phyloP scores from a whole-genome alignment of 1,140 invertebrate genomes.

The Anadara kagoshimensis region DNA sequence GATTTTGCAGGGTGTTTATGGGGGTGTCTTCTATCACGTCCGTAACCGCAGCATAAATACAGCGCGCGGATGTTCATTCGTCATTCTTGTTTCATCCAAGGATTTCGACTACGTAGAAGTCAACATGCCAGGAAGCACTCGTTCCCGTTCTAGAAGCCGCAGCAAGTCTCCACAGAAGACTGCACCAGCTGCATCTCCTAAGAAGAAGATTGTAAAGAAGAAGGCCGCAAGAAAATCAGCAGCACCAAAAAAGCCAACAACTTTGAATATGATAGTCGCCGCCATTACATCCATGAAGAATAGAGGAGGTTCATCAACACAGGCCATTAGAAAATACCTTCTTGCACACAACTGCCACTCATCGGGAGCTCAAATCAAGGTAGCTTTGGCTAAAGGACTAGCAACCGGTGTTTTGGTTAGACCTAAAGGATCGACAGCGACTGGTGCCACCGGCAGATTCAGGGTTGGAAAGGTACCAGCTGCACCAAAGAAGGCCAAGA shows the following conservation, averaged over 20 bases:
- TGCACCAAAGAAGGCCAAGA: conserved; percentile 20
- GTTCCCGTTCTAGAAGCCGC: conserved; percentile 3
- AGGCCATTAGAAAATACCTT: conserved; percentile 24
- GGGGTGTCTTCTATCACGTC: too few relatives aligned
- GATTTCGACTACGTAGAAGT: background rate
- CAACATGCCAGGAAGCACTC: background rate
- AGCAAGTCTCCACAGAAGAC: conserved; percentile 4
- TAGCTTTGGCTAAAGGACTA: conserved; percentile 11
- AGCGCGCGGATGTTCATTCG: background rate
- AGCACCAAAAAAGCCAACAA: conserved; percentile 15
- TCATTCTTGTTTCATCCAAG: background rate
- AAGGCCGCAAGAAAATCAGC: background rate
- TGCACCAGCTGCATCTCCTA: background rate
- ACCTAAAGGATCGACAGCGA: conserved; percentile 13
- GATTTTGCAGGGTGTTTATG: too few relatives aligned
- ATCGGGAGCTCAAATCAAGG: background rate
- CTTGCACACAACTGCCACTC: conserved; percentile 12
- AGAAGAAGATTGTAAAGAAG: conserved; percentile 14
- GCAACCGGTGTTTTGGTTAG: conserved; percentile 14
- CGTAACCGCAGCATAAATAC: too few relatives aligned
- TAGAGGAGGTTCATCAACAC: conserved; percentile 19
- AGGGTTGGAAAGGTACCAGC: conserved; percentile 11
- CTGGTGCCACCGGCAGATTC: conserved; percentile 19
- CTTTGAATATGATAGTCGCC: conserved; percentile 8
- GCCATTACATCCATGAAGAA: conserved; percentile 24